Evolutionary conservation across 2,113 vertebrate genomes (phyloP), one percentile per base, ranked within the genome.

Genomic region (Corythaeola cristata): DNA sequence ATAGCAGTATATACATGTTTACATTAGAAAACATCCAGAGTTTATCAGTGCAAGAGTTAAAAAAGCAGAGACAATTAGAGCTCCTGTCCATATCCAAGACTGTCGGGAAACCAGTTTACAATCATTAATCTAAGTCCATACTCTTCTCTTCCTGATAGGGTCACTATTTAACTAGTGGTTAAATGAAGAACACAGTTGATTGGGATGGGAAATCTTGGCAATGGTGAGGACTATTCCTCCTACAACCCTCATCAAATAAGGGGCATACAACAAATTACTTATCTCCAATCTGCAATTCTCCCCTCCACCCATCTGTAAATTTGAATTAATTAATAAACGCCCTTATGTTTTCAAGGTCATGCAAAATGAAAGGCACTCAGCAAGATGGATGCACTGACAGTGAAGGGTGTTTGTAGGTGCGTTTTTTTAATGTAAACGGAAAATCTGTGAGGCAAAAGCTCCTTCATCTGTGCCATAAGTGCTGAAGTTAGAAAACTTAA

Each of bases 261-360:
- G 84, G 84, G 69, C 93, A 95, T 56, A 85, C 37, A 89, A 62
- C 74, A 87, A 95, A 95, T 82, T 81, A 74, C 86, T 93, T 62
- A 73, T 92, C 95, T 96, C 84, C 4, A 2, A 89, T 88, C 84
- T 91, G 93, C 85, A 95, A 90, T 96, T 94, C 89, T 94, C 88
- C 55, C 78, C 72, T 97, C 91, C 96, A 97, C 77, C 84, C 96
- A 95, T 88, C 89, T 96, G 96, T 91, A 93, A 96, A 96, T 91
- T 9, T 63, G 87, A 95, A 95, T 94, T 96, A 95, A 97, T 96
- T 96, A 96, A 89, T 96, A 89, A 96, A 93, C 0, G 27, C 44
- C 88, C 91, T 94, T 32, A 79, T 68, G 71, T 89, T 95, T 96
- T 95, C 93, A 97, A 97, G 95, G 96, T 96, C 95, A 96, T 5